Conservation (phyloP, 1,140 invertebrate genomes). For the Bicyclus anynana region DNA sequence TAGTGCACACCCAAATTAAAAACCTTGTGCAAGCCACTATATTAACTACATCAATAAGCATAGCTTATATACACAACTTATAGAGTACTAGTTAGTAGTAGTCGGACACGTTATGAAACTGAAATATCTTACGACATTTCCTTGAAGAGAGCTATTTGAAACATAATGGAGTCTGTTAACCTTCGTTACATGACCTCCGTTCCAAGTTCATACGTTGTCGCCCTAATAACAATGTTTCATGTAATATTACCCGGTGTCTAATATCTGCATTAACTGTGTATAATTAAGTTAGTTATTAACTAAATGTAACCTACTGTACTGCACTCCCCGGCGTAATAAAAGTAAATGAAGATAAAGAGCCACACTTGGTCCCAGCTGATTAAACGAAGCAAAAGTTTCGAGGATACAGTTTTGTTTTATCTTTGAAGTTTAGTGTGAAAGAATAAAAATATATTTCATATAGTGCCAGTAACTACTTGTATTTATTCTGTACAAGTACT, state of each 20-base stretch:
- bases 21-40: no score
- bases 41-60: no score
- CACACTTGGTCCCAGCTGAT: neutral
- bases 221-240: neutral
- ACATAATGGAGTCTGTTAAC: no score
- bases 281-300: constrained; percentile 20
- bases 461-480: neutral
- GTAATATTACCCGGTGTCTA: neutral
- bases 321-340: constrained; percentile 12
- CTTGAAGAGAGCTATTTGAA: no score
- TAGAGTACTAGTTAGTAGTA: no score
- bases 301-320: neutral
- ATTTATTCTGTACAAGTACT: no score
- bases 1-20: no score
- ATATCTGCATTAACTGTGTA: constrained; percentile 9
- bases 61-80: no score
- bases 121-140: no score
- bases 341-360: constrained; percentile 12
- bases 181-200: no score
- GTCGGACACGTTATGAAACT: no score
- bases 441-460: neutral
- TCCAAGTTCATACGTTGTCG: neutral
- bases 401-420: constrained; percentile 4
- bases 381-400: constrained; percentile 3
- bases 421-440: neutral